Percentiles rank a stretch among this genome's conserved stretches.
These are phyloP conservation scores for Myiopsitta monachus DNA, from an alignment of 2,113 vertebrate genomes.

Conservation along the genomic window DNA sequence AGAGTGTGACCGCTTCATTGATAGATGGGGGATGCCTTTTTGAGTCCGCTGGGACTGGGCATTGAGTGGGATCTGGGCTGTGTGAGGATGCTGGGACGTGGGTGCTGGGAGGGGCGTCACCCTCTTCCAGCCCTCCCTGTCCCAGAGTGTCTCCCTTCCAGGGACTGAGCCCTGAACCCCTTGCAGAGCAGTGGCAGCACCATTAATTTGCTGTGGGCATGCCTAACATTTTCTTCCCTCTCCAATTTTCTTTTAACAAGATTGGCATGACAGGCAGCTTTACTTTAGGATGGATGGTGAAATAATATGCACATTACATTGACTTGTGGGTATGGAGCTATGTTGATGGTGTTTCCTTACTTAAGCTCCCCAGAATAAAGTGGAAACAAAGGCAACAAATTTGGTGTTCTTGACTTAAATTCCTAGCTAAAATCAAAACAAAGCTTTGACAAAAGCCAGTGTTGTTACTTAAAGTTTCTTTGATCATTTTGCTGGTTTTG, in stretches of 20 bases:
- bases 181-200: not conserved
- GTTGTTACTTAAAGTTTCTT: not conserved
- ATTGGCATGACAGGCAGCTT: not conserved
- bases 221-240: not conserved
- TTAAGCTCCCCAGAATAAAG: not conserved
- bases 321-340: not conserved
- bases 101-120: not conserved
- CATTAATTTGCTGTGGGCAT: not conserved
- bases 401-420: not conserved
- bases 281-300: not conserved
- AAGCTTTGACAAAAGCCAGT: not conserved
- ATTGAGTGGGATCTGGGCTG: not conserved
- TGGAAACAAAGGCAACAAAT: not conserved
- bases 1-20: accelerated
- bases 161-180: not conserved
- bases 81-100: accelerated
- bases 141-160: not conserved
- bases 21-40: not conserved
- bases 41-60: not conserved
- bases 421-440: not conserved
- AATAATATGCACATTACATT: not conserved
- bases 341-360: not conserved
- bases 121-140: not conserved
- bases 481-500: not conserved
- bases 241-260: not conserved